Evolutionary conservation across 2,113 vertebrate species (phyloP).

Genomic region (Sciurus niger): DNA sequence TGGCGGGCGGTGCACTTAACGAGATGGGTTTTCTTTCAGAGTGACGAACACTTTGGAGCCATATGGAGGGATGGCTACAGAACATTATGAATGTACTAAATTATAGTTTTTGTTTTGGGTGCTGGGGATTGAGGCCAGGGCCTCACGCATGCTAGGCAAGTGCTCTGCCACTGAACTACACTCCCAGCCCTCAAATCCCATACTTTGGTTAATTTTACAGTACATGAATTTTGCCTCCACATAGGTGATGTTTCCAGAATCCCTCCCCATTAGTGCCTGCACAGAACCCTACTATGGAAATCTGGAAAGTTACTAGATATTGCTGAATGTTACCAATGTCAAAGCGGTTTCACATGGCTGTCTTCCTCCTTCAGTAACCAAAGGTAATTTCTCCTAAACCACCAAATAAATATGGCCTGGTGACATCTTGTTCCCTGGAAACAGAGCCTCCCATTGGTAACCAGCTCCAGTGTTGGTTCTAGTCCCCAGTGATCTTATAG

Average conservation of each 20-base stretch:
- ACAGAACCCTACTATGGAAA: neutral
- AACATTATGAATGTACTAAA: neutral
- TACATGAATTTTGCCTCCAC: neutral
- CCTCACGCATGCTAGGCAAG: neutral
- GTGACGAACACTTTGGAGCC: neutral
- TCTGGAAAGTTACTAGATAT: neutral
- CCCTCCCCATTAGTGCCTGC: neutral
- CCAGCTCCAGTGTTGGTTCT: neutral
- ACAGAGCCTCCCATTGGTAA: neutral
- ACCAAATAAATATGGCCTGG: neutral
- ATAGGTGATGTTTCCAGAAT: neutral
- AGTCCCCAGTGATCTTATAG: neutral
- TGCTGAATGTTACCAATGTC: neutral
- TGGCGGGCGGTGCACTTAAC: neutral
- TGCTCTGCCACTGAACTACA: neutral
- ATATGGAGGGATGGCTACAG: neutral
- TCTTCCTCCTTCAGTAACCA: neutral
- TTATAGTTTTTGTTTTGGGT: fast-evolving
- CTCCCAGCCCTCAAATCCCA: neutral
- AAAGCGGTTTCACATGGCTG: neutral
- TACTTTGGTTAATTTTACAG: neutral
- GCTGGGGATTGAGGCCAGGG: neutral
- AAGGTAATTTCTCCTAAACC: slow-evolving; percentile 10
- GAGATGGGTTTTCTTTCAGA: neutral
- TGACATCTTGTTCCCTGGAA: neutral